These are phyloP conservation scores for Cybosia mesomella DNA, from an alignment of 2,888 invertebrate genomes.

Conservation along the genomic window DNA sequence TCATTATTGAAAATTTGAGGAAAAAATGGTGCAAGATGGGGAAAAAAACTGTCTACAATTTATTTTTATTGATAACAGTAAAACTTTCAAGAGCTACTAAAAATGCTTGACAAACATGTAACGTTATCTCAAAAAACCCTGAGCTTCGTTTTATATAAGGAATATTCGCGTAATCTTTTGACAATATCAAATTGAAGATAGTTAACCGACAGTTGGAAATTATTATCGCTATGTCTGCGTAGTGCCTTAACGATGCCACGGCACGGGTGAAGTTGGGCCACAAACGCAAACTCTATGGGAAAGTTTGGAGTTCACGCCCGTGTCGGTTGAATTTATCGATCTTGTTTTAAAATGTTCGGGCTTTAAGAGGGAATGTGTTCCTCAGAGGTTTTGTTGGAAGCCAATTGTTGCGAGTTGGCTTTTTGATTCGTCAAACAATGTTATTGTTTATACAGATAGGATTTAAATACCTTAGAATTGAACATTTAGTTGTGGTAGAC, in stretches of 20 bases:
- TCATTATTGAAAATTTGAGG: too few relatives aligned
- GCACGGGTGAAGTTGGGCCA: slow-evolving; percentile 34
- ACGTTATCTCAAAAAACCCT: too few relatives aligned
- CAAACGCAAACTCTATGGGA: slow-evolving; percentile 43
- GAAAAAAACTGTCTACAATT: too few relatives aligned
- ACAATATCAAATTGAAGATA: too few relatives aligned
- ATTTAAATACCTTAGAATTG: too few relatives aligned
- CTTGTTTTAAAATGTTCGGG: slow-evolving; percentile 36
- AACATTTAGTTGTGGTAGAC: too few relatives aligned
- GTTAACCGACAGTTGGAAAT: background rate
- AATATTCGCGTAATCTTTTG: too few relatives aligned
- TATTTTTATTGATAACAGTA: too few relatives aligned
- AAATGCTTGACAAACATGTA: too few relatives aligned
- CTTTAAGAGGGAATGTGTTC: slow-evolving; percentile 1
- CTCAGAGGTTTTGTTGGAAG: slow-evolving; percentile 1
- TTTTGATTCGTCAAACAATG: background rate
- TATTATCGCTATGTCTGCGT: background rate
- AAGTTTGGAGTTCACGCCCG: slow-evolving; percentile 29
- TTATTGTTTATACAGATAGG: background rate
- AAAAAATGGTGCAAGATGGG: too few relatives aligned
- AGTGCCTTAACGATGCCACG: slow-evolving; percentile 34
- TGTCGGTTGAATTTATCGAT: slow-evolving; percentile 43
- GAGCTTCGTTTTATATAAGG: too few relatives aligned
- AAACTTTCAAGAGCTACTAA: too few relatives aligned
- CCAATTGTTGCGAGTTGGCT: slow-evolving; percentile 6